Evolutionary conservation across 2,888 invertebrate species (phyloP), one percentile per base, ranked within the genome.

Genomic region (Drosophila aldrichi): DNA sequence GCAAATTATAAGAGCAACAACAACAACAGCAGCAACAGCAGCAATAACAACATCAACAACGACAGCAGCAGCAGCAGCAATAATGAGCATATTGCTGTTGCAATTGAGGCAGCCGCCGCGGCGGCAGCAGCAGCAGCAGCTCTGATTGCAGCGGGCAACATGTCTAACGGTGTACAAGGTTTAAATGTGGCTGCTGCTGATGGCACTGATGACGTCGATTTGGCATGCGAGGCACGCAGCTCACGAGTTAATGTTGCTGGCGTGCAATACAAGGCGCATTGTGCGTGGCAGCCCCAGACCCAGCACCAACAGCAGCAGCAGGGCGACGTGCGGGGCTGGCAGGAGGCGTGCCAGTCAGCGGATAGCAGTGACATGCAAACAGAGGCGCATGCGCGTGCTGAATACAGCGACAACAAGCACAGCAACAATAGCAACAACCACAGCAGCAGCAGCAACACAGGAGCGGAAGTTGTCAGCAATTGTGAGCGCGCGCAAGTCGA

Each of bases 381-480:
- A 54, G 58, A 74, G 68, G 89, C 82, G 87, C 81, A 74, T 76
- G 89, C 85, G 88, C 82, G 88, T 80, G 90, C 89, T 83, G 83
- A 84, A 82, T 87, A 82, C 88, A 82, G 61, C 74, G 67, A 75
- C 72, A 79, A 72, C 69, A 79, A 14, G 44, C 59, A 80, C 88
- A 82, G 57, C 71, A 62, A 12, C 62, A 63, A 6, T 60, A 32
- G 32, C 32, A 29, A 8, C 29, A 29, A 5, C 29, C 2, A 5
- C 29, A 63, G 1, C 75, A 63, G 9, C 54, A 54, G 3, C 68
- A 64, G 48, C 69, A 71, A 60, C 55, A 62, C 56, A 38, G 80
- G 74, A 89, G 75, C 90, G 89, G 91, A 90, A 90, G 84, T 84
- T 70, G 77, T 59, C 66, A 87, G 67, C 68, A 87, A 86, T 66